A percentile compares a stretch with the other conserved stretches of the same genome.
Evolutionary conservation across 2,113 vertebrate genomes (phyloP).

Genomic region (Epinephelus cyanopodus): DNA sequence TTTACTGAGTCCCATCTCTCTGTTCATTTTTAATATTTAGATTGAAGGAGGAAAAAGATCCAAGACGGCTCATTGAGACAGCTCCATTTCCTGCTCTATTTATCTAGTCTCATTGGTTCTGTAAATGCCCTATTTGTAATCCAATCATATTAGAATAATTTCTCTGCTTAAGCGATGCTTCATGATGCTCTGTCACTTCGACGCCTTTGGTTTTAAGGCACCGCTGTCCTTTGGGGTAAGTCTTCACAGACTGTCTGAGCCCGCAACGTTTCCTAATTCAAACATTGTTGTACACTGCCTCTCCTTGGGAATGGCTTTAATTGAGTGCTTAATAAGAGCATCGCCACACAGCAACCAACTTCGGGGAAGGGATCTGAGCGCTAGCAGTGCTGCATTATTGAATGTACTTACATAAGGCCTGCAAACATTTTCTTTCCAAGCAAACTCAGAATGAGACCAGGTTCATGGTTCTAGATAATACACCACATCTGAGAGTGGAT

Average conservation of each 20-base stretch:
- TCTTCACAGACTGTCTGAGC: conserved; percentile 57
- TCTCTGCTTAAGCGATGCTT: conserved; percentile 44
- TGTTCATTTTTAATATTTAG: conserved; percentile 43
- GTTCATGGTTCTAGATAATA: conserved; percentile 23
- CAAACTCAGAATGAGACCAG: conserved; percentile 25
- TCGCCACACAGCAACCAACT: conserved; percentile 70
- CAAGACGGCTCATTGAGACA: conserved; percentile 17
- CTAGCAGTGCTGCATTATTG: conserved; percentile 79
- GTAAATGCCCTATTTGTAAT: conserved; percentile 74
- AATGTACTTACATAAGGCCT: conserved; percentile 62
- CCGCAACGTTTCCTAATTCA: conserved; percentile 73
- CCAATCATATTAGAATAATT: conserved; percentile 63
- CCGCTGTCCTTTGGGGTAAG: conserved; percentile 44
- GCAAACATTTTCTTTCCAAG: conserved; percentile 51
- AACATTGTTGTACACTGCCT: conserved; percentile 70
- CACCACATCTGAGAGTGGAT: background rate
- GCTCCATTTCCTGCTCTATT: conserved; percentile 55
- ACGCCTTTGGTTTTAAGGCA: conserved; percentile 55
- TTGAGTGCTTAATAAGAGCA: conserved; percentile 82
- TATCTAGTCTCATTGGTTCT: conserved; percentile 56
- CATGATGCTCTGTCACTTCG: conserved; percentile 58
- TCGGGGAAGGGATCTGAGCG: conserved; percentile 46
- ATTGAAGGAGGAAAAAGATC: conserved; percentile 25
- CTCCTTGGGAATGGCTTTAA: conserved; percentile 81
- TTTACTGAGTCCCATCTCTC: conserved; percentile 16